Evolutionary conservation across 1,140 invertebrate genomes (phyloP).

Genomic region (Drosophila insularis): DNA sequence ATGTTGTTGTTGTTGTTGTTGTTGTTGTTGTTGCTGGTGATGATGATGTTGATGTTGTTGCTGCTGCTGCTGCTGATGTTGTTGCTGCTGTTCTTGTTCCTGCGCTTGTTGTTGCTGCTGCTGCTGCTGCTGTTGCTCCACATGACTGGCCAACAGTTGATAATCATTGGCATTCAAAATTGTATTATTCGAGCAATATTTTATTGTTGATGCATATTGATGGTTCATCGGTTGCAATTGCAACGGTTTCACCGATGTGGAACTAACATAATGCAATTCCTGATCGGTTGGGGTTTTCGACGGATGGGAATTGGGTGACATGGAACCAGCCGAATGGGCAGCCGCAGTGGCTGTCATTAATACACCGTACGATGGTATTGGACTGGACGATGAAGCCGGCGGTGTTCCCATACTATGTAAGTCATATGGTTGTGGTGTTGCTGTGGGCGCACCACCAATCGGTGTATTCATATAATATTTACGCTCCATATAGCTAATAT

Average conservation of each 20-base stretch:
- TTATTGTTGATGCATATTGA: constrained; percentile 77
- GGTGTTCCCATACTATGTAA: constrained; percentile 71
- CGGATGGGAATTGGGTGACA: constrained; percentile 59
- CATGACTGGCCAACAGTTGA: constrained; percentile 52
- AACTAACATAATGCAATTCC: constrained; percentile 68
- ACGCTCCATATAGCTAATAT: constrained; percentile 69
- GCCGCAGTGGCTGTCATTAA: constrained; percentile 56
- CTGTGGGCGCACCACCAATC: constrained; percentile 48
- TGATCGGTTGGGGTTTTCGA: constrained; percentile 67
- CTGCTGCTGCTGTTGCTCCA: constrained; percentile 48
- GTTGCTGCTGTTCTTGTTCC: constrained; percentile 24
- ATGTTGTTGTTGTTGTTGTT: constrained; percentile 49
- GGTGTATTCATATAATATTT: constrained; percentile 69
- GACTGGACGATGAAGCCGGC: constrained; percentile 74
- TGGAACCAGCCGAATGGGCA: constrained; percentile 61
- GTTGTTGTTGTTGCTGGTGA: constrained; percentile 23
- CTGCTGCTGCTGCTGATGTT: constrained; percentile 23
- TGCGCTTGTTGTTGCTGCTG: constrained; percentile 42
- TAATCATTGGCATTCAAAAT: constrained; percentile 69
- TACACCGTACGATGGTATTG: constrained; percentile 60
- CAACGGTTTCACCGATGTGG: constrained; percentile 45
- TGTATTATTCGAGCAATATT: constrained; percentile 77
- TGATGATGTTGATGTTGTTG: constrained; percentile 20
- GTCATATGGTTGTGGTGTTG: constrained; percentile 49
- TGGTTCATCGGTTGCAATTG: constrained; percentile 71